Evolutionary conservation across 2,888 invertebrate genomes (phyloP).

Genomic region (Epinotia bilunana): DNA sequence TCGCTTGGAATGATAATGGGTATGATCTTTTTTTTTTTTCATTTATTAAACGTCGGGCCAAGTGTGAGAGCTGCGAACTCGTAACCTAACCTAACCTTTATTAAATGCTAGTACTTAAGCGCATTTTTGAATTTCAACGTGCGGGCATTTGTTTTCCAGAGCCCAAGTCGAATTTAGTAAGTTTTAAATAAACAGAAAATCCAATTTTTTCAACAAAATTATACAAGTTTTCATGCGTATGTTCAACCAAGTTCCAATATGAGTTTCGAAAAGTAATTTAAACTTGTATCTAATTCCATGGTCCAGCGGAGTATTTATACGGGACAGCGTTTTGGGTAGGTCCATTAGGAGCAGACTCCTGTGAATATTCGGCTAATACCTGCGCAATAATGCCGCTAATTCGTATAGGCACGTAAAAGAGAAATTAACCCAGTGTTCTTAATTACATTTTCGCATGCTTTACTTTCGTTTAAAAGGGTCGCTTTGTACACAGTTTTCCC

Average conservation of each 20-base stretch:
- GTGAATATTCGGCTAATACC: conserved; percentile 59
- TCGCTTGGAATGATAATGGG: conserved; percentile 18
- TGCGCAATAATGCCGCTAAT: conserved; percentile 71
- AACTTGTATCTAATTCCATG: conserved; percentile 27
- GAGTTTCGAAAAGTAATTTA: conserved; percentile 34
- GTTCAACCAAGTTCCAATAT: conserved; percentile 13
- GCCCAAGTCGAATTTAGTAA: background rate
- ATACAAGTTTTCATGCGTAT: conserved; percentile 8
- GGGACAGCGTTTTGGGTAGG: conserved; percentile 50
- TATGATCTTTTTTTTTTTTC: background rate
- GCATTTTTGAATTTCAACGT: background rate
- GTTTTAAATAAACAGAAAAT: background rate
- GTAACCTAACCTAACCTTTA: no score
- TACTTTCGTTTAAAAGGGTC: conserved; percentile 78
- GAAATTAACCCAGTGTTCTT: conserved; percentile 81
- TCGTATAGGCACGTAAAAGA: conserved; percentile 79
- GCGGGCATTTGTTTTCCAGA: background rate
- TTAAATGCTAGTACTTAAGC: background rate
- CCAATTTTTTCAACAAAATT: background rate
- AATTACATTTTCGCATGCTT: conserved; percentile 83
- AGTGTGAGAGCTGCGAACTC: background rate
- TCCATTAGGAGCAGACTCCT: conserved; percentile 57
- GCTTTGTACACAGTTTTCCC: conserved; percentile 71
- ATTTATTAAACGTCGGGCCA: background rate
- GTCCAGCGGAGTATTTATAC: conserved; percentile 27